Conservation (phyloP, 2,888 invertebrate genomes). For the Drosophila paramelanica region DNA sequence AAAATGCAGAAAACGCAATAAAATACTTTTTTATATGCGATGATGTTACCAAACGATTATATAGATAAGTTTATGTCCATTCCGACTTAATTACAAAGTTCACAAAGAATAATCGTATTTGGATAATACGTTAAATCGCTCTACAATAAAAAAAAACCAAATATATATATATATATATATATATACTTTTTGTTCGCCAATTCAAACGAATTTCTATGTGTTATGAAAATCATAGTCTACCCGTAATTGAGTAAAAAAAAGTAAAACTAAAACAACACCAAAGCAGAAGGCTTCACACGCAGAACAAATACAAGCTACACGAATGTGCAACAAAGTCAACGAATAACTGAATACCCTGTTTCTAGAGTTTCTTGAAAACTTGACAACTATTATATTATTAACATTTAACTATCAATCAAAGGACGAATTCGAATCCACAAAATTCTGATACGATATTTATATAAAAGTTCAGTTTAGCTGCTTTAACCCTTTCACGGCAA, state of each 20-base stretch:
- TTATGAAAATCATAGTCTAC: conserved; percentile 10
- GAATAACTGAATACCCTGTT: conserved; percentile 2
- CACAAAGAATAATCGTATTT: conserved; percentile 4
- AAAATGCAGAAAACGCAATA: not conserved
- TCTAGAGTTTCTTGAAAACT: too few species aligned
- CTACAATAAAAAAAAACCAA: not conserved
- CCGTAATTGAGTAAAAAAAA: not conserved
- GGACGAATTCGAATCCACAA: too few species aligned
- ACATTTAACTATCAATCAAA: too few species aligned
- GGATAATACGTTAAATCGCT: not conserved
- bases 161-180: too few species aligned
- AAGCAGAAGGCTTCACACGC: conserved; percentile 2
- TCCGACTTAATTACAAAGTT: conserved; percentile 5
- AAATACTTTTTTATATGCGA: not conserved
- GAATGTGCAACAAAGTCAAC: not conserved
- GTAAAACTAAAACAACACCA: conserved; percentile 26
- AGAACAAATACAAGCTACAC: not conserved
- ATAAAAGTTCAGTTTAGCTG: too few species aligned
- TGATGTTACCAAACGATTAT: conserved; percentile 1
- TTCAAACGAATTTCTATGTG: conserved; percentile 12
- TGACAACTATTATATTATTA: too few species aligned
- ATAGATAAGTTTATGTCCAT: not conserved
- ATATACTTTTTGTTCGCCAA: conserved; percentile 2
- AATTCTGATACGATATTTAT: too few species aligned
- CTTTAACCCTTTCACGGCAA: not conserved